Conservation (phyloP, 1,140 invertebrate genomes). For the Lordiphosa collinella region DNA sequence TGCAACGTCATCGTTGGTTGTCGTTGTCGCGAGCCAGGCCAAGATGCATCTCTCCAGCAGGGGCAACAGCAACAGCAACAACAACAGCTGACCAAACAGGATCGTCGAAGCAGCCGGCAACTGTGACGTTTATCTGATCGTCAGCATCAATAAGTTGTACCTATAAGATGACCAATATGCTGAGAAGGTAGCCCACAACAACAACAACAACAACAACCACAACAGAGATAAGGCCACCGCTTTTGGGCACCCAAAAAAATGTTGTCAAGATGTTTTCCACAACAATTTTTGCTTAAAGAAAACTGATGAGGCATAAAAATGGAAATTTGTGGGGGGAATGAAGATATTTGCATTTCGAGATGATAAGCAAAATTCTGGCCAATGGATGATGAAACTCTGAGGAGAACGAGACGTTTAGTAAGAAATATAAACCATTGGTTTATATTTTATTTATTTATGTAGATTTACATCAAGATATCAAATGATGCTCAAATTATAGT, state of each 20-base stretch:
- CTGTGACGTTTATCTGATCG: conserved; percentile 41
- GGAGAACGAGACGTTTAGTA: background rate
- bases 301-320: conserved; percentile 7
- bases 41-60: conserved; percentile 31
- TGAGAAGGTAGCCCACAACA: conserved; percentile 9
- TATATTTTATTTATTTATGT: too few species aligned
- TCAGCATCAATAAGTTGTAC: conserved; percentile 41
- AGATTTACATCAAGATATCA: too few species aligned
- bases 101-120: background rate
- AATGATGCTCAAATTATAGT: too few species aligned
- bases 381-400: background rate
- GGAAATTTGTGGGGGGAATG: background rate
- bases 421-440: too few species aligned
- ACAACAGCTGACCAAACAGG: conserved; percentile 13
- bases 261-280: conserved; percentile 4
- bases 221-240: conserved; percentile 2
- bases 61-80: conserved; percentile 13
- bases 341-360: conserved; percentile 1
- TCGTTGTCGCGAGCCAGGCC: conserved; percentile 31
- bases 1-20: conserved; percentile 42
- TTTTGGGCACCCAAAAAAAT: conserved; percentile 2
- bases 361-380: background rate
- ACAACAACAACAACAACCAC: background rate
- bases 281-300: conserved; percentile 3
- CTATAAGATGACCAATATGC: conserved; percentile 33